Conservation (phyloP, 92 coral and sea anemone genomes). For the Phenganax stokvisi region DNA sequence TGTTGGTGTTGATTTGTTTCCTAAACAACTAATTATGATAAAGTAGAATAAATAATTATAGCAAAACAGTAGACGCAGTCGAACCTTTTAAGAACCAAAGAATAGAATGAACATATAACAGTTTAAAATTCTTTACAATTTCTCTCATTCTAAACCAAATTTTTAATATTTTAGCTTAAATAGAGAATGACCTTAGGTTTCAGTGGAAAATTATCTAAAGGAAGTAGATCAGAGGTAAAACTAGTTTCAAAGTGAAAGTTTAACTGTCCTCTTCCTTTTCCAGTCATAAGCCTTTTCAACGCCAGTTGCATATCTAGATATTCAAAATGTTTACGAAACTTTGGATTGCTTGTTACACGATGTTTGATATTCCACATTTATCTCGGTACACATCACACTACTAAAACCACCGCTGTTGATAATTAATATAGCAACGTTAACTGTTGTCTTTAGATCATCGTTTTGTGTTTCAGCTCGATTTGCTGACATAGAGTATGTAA, state of each 20-base stretch:
- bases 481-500: no score
- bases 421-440: no score
- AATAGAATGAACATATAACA: not conserved
- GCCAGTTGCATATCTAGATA: not conserved
- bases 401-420: no score
- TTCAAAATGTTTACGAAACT: not conserved
- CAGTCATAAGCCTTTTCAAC: not conserved
- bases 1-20: no score
- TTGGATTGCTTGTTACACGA: not conserved
- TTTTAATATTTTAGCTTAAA: constrained; percentile 35
- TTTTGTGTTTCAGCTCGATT: not conserved
- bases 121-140: not conserved
- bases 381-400: no score
- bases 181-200: constrained; percentile 28
- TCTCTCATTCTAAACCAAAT: not conserved
- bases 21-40: no score
- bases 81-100: not conserved
- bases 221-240: constrained; percentile 20
- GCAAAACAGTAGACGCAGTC: no score
- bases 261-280: not conserved
- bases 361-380: no score
- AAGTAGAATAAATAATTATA: no score
- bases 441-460: not conserved
- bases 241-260: not conserved
- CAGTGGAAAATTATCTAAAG: constrained; percentile 4